Evolutionary conservation across 30 jellyfish, hydroid and myxozoan species (phyloP), one percentile per base, ranked within the genome.

Genomic region (Aurelia sp.): DNA sequence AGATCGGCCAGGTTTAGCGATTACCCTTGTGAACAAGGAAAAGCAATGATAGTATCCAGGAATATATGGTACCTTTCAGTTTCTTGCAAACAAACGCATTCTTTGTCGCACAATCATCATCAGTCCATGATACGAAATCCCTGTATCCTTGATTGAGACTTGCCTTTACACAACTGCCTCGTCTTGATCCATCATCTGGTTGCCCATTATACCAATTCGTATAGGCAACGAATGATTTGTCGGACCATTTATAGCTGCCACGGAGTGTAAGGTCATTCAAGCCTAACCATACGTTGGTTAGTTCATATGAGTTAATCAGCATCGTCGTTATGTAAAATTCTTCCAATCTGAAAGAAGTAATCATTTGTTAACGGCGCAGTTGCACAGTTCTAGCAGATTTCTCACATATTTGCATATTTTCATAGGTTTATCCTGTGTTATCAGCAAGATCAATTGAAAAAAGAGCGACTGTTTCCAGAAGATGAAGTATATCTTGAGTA

Each of bases 191-290:
- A 61, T 89, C 97, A 59, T 95, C 97, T 21, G 99, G 99, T 70
- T 95, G 99, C 48, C 96, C 91, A 81, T 95, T 95, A 72, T n/a
- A 78, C 97, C 97, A 95, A 41, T 89, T 85, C 17, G 99, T 89
- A 47, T 77, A 95, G 18, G 74, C 82, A 17, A 87, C 90, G 5
- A 82, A 82, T 30, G 91, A 59, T 35, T 67, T 66, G 72, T 95
- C 96, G n/a, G 93, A 74, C 99, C 99, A 95, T 15, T 35, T 21
- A 86, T 95, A 95, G 60, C 53, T 64, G 15, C 96, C 98, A 5
- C 90, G 84, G 55, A 53, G 8, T 50, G 44, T 58, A 5, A 62
- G 77, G 65, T 95, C 97, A 69, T 73, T 90, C 89, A 83, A 59
- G 51, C 99, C 99, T 22, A 76, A 84, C 99, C 99, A 95, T n/a